Evolutionary conservation across 1,140 invertebrate genomes (phyloP), one percentile per base, ranked within the genome.

Genomic region (Solenopsis fugax): DNA sequence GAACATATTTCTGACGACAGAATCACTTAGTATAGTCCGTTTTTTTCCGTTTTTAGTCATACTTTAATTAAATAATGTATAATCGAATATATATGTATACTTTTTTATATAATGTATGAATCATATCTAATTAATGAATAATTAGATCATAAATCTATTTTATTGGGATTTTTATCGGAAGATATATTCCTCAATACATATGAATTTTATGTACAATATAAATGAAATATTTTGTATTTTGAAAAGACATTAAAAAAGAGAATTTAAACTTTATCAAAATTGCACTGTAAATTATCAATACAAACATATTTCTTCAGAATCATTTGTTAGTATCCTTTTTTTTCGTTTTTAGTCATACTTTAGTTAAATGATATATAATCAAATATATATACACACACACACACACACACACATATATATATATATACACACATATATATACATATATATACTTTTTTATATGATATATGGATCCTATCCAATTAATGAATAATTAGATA

Each of bases 101-200:
- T 54, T 72, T 54, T 72, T 2, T 54, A 72, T 4, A 12, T 37
- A 37, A 72, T n/a, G n/a, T 72, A 16, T 54, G 4, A 9, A 54
- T 34, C 18, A 0, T 72, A 72, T 67, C 10, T 0, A 71, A 29
- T 54, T 72, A 72, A 52, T 16, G 1, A 13, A 71, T 34, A 0
- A 71, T 13, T n/a, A n/a, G 13, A 69, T 71, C 21, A 71, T 29
- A 29, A 50, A 71, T 50, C 7, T 54, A 37, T 37, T 54, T 72
- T 37, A 54, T 29, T 2, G 29, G 2, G 29, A 29, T 34, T 72
- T 52, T 10, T 34, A 72, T 52, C 16, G 2, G 16, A 72, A 52
- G 52, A 52, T 52, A 52, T 29, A 34, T 9, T 71, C 50, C 7
- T 71, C 24, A 6, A 0, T 50, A 29, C 50, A 4, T 29, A 71